Conservation (phyloP, 1,140 invertebrate species). For the Sycobia sp. region DNA sequence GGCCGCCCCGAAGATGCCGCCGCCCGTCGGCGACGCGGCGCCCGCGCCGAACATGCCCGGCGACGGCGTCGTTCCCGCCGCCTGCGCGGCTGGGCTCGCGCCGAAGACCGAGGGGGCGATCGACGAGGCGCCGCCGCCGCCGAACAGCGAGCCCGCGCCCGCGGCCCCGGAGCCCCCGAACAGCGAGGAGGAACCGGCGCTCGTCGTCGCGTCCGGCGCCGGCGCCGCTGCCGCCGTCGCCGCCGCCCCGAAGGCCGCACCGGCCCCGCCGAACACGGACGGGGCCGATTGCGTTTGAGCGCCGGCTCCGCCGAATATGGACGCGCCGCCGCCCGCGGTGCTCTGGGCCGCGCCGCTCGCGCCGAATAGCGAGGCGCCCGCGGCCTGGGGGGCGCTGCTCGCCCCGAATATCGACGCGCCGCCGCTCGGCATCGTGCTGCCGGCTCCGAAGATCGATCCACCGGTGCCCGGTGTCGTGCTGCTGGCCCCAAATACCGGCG, state of each 20-base stretch:
- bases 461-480: not conserved
- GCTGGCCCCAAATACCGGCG: not conserved
- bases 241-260: too few species aligned
- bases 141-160: not conserved
- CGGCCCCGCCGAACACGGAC: conserved; percentile 8
- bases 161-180: not conserved
- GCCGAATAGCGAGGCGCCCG: not conserved
- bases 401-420: not conserved
- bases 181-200: too few species aligned
- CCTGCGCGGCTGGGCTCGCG: not conserved
- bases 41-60: conserved; percentile 6
- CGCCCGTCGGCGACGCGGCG: not conserved
- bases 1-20: conserved; percentile 12
- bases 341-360: not conserved
- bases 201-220: not conserved
- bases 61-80: not conserved
- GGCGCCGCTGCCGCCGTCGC: not conserved
- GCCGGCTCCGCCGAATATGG: not conserved
- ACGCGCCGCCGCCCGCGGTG: not conserved
- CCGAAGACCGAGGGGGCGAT: not conserved
- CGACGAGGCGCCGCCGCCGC: not conserved
- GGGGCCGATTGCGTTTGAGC: not conserved
- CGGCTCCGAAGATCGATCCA: not conserved
- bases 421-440: not conserved
- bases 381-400: not conserved